Evolutionary conservation across 2,797 vertebrate genomes (phyloP).

Genomic region (Nasua narica): DNA sequence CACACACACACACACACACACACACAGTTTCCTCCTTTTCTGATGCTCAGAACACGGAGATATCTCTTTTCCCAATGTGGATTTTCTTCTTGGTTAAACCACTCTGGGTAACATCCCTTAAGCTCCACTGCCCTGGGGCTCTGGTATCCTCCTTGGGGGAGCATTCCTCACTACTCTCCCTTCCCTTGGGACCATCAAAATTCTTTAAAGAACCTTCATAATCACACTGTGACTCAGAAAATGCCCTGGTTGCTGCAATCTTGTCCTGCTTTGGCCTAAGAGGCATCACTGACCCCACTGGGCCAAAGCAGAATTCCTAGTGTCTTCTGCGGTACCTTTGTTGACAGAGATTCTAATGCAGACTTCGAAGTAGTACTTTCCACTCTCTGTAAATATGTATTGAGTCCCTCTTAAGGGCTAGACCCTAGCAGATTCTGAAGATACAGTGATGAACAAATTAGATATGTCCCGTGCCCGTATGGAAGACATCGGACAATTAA

Average conservation of each 20-base stretch:
- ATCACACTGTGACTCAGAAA: background rate
- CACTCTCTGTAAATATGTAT: background rate
- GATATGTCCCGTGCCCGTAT: background rate
- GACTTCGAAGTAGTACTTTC: background rate
- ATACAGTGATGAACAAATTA: background rate
- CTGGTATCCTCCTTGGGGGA: fast-evolving
- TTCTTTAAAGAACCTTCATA: background rate
- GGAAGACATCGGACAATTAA: background rate
- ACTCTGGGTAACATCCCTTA: background rate
- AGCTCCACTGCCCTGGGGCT: background rate
- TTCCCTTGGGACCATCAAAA: background rate
- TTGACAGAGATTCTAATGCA: background rate
- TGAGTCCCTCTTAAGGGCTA: background rate
- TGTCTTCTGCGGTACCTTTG: background rate
- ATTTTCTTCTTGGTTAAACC: background rate
- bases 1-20: background rate
- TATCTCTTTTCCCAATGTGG: background rate
- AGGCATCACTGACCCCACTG: too few relatives aligned
- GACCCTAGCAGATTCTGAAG: background rate
- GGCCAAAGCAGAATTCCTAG: background rate
- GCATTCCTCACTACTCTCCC: too few relatives aligned
- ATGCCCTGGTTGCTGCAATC: background rate
- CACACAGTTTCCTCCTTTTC: background rate
- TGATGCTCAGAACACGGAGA: background rate
- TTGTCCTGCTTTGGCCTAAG: background rate